These are phyloP conservation scores for Liopterus haemorrhoidalis DNA, from an alignment of 2,888 invertebrate genomes.

Conservation along the genomic window DNA sequence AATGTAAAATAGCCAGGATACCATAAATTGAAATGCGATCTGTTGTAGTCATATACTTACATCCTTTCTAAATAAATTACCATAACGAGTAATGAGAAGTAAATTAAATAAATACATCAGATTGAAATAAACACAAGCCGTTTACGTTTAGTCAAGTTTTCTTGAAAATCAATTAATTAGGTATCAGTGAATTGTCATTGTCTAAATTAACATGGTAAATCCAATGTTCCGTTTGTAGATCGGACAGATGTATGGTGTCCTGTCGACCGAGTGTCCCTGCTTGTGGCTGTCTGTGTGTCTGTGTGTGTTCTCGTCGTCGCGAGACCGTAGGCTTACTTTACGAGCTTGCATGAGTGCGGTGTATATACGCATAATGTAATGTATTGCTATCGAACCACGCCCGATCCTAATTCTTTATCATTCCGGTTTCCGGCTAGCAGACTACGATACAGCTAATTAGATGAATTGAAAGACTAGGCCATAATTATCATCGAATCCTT, in stretches of 20 bases:
- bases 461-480: constrained; percentile 22
- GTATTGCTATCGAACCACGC: constrained; percentile 19
- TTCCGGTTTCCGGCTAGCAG: constrained; percentile 19
- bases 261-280: neutral
- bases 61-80: no score
- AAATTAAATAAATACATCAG: no score
- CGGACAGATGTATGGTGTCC: neutral
- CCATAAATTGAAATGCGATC: no score
- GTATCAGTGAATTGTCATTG: no score
- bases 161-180: no score
- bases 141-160: no score
- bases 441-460: constrained; percentile 18
- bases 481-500: constrained; percentile 19
- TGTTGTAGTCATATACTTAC: no score
- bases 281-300: neutral
- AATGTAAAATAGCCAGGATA: no score
- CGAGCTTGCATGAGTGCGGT: constrained; percentile 18
- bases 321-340: constrained; percentile 15
- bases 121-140: no score
- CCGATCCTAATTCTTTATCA: constrained; percentile 22
- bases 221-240: neutral
- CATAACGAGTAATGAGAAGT: no score
- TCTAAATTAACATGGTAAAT: no score
- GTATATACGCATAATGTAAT: constrained; percentile 19
- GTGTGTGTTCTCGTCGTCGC: neutral